Conservation (phyloP, 1,140 invertebrate species). For the Macrotrachela quadricornifera region DNA sequence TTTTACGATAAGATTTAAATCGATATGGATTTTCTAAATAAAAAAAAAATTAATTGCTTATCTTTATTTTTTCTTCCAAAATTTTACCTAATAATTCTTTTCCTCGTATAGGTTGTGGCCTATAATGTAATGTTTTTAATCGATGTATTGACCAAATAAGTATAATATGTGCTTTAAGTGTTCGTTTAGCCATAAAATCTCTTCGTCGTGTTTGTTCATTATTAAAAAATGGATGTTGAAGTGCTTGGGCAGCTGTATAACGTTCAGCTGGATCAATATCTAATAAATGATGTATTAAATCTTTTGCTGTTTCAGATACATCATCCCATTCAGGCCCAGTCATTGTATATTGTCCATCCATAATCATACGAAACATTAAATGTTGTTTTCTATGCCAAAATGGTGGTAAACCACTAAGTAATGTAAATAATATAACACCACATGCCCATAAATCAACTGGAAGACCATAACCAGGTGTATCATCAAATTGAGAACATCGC, state of each 20-base stretch:
- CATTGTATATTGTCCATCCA: constrained; percentile 65
- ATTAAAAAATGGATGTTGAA: constrained; percentile 77
- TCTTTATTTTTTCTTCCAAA: no score
- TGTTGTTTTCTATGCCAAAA: constrained; percentile 99
- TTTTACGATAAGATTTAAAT: constrained; percentile 62
- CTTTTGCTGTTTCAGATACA: constrained; percentile 55
- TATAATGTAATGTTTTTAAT: constrained; percentile 17
- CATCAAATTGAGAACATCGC: constrained; percentile 81
- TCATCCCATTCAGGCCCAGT: constrained; percentile 77
- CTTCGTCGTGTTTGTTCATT: constrained; percentile 41
- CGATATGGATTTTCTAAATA: constrained; percentile 56
- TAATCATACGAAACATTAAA: constrained; percentile 91
- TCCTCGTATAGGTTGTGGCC: constrained; percentile 19
- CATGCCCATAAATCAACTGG: constrained; percentile 63
- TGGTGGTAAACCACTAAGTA: constrained; percentile 92
- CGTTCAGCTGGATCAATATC: constrained; percentile 66
- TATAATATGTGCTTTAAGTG: constrained; percentile 18
- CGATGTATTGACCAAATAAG: constrained; percentile 19
- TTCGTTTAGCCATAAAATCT: background rate
- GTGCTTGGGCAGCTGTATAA: constrained; percentile 56
- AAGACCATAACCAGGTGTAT: constrained; percentile 34
- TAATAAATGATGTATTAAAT: constrained; percentile 57
- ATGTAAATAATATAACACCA: constrained; percentile 93
- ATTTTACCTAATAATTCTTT: constrained; percentile 3
- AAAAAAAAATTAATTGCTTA: no score